Conservation (phyloP, 1,140 invertebrate species). For the Bilobella aurantiaca region DNA sequence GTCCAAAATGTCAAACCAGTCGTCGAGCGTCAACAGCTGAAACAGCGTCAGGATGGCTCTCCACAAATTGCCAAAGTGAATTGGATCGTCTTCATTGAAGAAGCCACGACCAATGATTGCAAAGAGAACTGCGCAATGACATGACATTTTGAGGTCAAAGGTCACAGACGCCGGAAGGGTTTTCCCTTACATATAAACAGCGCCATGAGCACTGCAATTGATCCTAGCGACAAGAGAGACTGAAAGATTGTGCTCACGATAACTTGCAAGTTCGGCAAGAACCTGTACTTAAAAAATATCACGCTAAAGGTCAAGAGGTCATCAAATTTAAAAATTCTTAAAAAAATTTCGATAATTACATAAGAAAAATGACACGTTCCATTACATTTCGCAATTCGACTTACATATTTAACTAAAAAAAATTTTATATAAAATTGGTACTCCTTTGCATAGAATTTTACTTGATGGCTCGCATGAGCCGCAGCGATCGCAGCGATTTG, state of each 20-base stretch:
- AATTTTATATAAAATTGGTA: no score
- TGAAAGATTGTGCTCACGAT: constrained; percentile 37
- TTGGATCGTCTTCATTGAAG: constrained; percentile 30
- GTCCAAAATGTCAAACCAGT: constrained; percentile 26
- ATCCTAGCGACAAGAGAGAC: constrained; percentile 36
- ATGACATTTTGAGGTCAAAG: neutral
- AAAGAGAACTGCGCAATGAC: constrained; percentile 33
- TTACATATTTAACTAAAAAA: neutral
- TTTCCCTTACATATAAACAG: constrained; percentile 35
- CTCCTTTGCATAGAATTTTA: no score
- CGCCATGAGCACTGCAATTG: constrained; percentile 37
- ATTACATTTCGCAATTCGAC: neutral
- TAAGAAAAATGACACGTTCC: no score
- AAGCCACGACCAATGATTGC: constrained; percentile 37
- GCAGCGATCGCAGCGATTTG: constrained; percentile 35
- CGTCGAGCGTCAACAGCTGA: constrained; percentile 34
- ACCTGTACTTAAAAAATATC: constrained; percentile 16
- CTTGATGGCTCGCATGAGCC: constrained; percentile 36
- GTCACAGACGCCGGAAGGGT: neutral
- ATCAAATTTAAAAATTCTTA: no score
- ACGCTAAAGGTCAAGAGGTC: no score
- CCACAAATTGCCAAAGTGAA: constrained; percentile 35
- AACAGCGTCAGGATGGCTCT: constrained; percentile 36
- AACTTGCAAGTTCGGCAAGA: constrained; percentile 37
- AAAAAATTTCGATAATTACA: no score